phyloP scores from a whole-genome alignment of 2,797 vertebrate genomes.

The Eutrigla gurnardus region DNA sequence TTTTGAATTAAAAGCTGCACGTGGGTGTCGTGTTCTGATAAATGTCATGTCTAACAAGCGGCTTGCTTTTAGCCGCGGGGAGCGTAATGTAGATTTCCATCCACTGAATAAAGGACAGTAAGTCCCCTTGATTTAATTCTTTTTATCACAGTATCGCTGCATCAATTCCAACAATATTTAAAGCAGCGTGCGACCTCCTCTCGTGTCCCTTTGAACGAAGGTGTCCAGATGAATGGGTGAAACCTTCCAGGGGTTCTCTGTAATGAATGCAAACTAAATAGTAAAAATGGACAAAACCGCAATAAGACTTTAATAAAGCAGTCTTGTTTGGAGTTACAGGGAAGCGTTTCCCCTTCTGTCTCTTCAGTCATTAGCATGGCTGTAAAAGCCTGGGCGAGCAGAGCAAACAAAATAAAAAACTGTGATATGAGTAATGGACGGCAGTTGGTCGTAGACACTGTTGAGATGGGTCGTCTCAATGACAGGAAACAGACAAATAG shows the following conservation, averaged over 20 bases:
- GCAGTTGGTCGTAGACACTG: neutral
- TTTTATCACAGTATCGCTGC: conserved; percentile 7
- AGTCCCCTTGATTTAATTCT: conserved; percentile 7
- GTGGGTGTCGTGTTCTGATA: conserved; percentile 1
- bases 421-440: neutral
- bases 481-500: neutral
- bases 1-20: conserved; percentile 13
- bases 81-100: conserved; percentile 29
- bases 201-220: conserved; percentile 31
- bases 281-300: conserved; percentile 30
- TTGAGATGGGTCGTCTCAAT: neutral
- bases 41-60: neutral
- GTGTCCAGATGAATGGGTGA: conserved; percentile 9
- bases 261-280: conserved; percentile 40
- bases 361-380: conserved; percentile 17
- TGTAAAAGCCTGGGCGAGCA: conserved; percentile 15
- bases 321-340: conserved; percentile 15
- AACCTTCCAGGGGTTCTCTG: conserved; percentile 7
- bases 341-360: conserved; percentile 1
- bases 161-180: conserved; percentile 17
- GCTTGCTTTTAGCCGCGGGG: conserved; percentile 18
- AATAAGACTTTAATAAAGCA: conserved; percentile 33
- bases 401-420: neutral
- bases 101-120: conserved; percentile 7
- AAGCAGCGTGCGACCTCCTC: conserved; percentile 19